These are phyloP conservation scores for Syritta pipiens DNA, from an alignment of 2,888 invertebrate species.

Conservation along the genomic window DNA sequence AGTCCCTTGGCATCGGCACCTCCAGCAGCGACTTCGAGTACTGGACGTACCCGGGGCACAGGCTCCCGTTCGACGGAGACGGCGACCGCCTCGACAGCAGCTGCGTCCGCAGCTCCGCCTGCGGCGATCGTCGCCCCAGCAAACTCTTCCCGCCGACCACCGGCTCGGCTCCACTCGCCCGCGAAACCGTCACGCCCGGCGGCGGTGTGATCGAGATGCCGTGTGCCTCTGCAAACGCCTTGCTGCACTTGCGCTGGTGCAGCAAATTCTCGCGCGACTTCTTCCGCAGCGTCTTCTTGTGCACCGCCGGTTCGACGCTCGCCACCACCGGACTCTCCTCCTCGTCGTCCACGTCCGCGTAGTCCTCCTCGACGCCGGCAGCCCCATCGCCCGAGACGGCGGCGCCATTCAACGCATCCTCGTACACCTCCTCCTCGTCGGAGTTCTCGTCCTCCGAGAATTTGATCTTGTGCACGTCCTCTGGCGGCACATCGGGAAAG, in stretches of 20 bases:
- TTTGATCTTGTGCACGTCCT: conserved; percentile 76
- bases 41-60: conserved; percentile 87
- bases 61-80: conserved; percentile 77
- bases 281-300: conserved; percentile 76
- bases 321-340: conserved; percentile 42
- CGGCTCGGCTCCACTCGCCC: conserved; percentile 48
- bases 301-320: conserved; percentile 59
- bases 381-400: background rate
- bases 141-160: conserved; percentile 24
- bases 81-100: conserved; percentile 79
- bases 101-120: conserved; percentile 21
- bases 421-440: conserved; percentile 41
- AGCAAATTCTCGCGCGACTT: conserved; percentile 76
- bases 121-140: background rate
- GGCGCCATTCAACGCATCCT: conserved; percentile 4
- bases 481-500: conserved; percentile 78
- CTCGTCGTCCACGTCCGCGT: conserved; percentile 64
- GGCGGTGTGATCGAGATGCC: conserved; percentile 75
- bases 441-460: conserved; percentile 74
- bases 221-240: conserved; percentile 78
- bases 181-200: conserved; percentile 32
- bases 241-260: conserved; percentile 77
- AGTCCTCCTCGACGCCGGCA: conserved; percentile 44
- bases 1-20: conserved; percentile 88
- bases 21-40: conserved; percentile 88